Percentiles rank a stretch among this genome's conserved stretches.
Conservation (phyloP, 2,113 vertebrate genomes). For the Phalacrocorax aristotelis region DNA sequence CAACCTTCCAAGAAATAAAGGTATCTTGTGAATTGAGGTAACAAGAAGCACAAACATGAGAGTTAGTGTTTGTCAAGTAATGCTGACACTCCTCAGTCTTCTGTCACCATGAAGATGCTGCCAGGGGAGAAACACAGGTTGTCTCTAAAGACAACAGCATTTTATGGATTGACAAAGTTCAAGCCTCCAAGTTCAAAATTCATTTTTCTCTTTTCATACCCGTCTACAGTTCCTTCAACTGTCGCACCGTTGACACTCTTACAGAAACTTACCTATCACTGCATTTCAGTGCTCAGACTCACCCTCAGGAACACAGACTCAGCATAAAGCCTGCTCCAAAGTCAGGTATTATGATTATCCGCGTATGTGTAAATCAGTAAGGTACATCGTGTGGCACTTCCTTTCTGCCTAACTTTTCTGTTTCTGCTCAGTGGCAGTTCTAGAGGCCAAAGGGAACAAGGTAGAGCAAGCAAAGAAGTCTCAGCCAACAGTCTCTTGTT, state of each 20-base stretch:
- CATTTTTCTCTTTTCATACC: not conserved
- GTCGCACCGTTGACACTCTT: not conserved
- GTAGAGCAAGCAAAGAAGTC: not conserved
- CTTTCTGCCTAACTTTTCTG: not conserved
- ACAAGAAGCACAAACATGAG: not conserved
- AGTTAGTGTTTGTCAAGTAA: not conserved
- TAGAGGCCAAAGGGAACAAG: not conserved
- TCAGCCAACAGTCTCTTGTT: not conserved
- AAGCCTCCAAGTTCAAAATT: not conserved
- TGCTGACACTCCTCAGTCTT: not conserved
- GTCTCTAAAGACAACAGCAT: not conserved
- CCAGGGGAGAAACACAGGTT: not conserved
- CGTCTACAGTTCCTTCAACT: not conserved
- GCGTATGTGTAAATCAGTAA: not conserved
- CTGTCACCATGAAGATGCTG: not conserved
- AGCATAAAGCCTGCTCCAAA: not conserved
- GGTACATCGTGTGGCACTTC: not conserved
- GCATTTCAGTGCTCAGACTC: not conserved
- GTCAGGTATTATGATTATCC: not conserved
- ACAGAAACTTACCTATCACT: not conserved
- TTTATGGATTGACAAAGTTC: not conserved
- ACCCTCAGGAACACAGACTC: not conserved
- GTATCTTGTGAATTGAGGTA: not conserved
- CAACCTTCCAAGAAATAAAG: not conserved
- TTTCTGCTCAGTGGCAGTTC: not conserved